Conservation (phyloP, 2,113 vertebrate genomes). For the Erpornis zantholeuca region DNA sequence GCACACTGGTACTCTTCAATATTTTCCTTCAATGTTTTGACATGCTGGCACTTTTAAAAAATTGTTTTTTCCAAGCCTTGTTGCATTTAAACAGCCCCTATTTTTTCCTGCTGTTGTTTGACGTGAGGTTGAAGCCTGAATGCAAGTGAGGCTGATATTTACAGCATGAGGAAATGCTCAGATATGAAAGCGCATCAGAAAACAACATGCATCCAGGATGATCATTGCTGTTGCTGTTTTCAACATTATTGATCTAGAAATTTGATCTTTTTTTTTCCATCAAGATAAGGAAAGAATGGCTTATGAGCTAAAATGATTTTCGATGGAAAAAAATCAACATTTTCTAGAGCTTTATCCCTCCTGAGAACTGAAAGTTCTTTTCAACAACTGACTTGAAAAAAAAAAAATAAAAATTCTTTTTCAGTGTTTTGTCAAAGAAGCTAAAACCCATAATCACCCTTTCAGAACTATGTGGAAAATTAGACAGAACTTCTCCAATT, state of each 20-base stretch:
- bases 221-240: not conserved
- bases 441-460: not conserved
- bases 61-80: not conserved
- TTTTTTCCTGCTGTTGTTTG: not conserved
- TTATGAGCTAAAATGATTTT: slow-evolving; percentile 10
- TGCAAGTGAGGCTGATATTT: not conserved
- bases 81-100: not conserved
- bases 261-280: not conserved
- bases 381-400: not conserved
- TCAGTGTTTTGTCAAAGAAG: not conserved
- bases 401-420: not conserved
- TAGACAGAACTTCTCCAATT: not conserved
- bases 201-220: not conserved
- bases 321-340: not conserved
- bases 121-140: not conserved
- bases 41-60: not conserved
- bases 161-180: not conserved
- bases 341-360: not conserved
- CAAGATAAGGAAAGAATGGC: slow-evolving; percentile 10
- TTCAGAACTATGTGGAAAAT: not conserved
- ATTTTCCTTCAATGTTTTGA: slow-evolving; percentile 4
- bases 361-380: not conserved
- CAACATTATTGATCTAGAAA: slow-evolving; percentile 10
- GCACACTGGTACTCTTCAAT: not conserved
- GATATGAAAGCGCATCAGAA: not conserved